Evolutionary conservation across 2,797 vertebrate genomes (phyloP).

Genomic region (Mastacembelus armatus): DNA sequence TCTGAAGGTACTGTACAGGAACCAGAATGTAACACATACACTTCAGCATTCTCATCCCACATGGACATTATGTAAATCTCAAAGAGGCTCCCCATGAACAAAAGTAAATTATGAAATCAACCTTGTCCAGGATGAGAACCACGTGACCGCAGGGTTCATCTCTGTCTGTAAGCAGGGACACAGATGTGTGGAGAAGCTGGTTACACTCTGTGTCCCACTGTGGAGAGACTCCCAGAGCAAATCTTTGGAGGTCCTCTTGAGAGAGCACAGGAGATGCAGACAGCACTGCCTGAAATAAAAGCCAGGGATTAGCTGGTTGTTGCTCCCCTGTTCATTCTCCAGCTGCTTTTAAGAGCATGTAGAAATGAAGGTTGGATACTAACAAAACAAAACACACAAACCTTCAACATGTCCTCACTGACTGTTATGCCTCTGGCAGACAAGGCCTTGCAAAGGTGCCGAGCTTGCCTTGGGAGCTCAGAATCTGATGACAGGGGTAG

Average conservation of each 20-base stretch:
- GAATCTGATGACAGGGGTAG: conserved; percentile 79
- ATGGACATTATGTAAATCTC: no score
- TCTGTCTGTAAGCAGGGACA: conserved; percentile 61
- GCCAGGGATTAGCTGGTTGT: background rate
- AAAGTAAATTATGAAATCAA: conserved; percentile 49
- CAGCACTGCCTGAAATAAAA: conserved; percentile 83
- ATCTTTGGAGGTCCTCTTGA: conserved; percentile 76
- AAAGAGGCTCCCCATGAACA: background rate
- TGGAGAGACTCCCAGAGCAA: conserved; percentile 81
- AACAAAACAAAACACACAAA: conserved; percentile 44
- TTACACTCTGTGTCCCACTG: conserved; percentile 71
- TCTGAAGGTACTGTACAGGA: conserved; percentile 88
- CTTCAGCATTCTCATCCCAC: background rate
- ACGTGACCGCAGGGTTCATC: conserved; percentile 78
- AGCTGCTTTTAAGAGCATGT: background rate
- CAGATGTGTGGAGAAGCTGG: conserved; percentile 77
- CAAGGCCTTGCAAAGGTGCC: conserved; percentile 71
- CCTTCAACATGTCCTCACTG: conserved; percentile 84
- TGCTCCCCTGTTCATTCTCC: background rate
- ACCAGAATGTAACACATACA: background rate
- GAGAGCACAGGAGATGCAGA: conserved; percentile 82
- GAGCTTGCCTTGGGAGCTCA: conserved; percentile 71
- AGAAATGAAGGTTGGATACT: background rate
- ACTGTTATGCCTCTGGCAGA: conserved; percentile 74
- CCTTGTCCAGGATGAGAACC: conserved; percentile 92